Conservation (phyloP, 2,797 vertebrate genomes). For the Platyrinchus mystaceus region DNA sequence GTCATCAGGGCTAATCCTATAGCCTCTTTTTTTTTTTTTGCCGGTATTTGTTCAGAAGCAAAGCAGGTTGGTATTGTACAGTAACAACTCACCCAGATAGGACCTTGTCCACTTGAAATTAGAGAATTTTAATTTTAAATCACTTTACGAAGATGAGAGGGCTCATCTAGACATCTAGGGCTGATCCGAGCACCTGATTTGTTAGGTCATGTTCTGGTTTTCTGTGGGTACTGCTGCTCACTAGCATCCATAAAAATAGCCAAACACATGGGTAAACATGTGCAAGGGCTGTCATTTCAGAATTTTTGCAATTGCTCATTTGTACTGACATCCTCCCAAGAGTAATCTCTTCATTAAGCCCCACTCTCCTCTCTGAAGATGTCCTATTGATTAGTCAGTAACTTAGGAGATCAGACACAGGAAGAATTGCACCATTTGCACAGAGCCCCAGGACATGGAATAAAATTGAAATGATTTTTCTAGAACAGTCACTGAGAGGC, state of each 20-base stretch:
- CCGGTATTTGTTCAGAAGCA: slow-evolving; percentile 4
- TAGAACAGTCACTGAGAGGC: background rate
- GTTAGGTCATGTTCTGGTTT: background rate
- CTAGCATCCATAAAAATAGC: background rate
- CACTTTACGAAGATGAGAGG: background rate
- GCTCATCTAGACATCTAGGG: background rate
- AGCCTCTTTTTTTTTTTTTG: background rate
- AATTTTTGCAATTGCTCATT: background rate
- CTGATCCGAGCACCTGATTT: background rate
- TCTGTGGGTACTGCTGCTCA: background rate
- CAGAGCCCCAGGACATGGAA: background rate
- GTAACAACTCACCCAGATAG: background rate
- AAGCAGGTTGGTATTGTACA: background rate
- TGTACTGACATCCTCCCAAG: background rate
- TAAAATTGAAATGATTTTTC: background rate
- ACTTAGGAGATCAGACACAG: background rate
- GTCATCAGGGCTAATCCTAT: background rate
- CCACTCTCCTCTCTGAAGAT: background rate
- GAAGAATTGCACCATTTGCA: background rate
- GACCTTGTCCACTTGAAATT: background rate
- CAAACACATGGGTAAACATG: background rate
- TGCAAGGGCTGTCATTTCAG: background rate
- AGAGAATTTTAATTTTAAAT: background rate
- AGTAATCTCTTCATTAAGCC: background rate
- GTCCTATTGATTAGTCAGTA: background rate